Base-by-base conservation (phyloP, 1,140 invertebrate genomes). In the Nephila pilipes region DNA sequence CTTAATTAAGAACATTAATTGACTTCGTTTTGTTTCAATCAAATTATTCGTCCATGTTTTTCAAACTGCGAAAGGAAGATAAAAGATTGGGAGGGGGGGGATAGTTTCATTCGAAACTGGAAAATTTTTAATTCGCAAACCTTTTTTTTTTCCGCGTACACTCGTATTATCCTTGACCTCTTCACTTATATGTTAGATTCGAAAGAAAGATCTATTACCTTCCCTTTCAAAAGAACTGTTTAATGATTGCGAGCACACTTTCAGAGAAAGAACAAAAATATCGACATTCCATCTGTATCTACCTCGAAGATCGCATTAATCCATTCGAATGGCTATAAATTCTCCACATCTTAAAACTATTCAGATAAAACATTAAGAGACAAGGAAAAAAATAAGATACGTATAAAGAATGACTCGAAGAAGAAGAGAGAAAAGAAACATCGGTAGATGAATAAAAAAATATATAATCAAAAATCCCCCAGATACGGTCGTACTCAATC, bases 261-360 rank as follows among this genome's bases (percentile, higher is more conserved):
- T 32, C 55, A 10, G 58, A 55, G 54, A 57, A 46, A 55, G 25
- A n/a, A 83, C 55, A 60, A 63, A 65, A 91, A 36, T 32, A 55
- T 54, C 38, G 63, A 63, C 90, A 92, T 92, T 85, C 90, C 81
- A 60, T 18, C 81, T 75, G 32, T 92, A 92, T 92, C 90, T 92
- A 36, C 46, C 60, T 85, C 57, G n/a, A 25, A 60, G 46, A 92
- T 92, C 79, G 46, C 90, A 92, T 92, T 92, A 92, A 92, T 92
- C 90, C 90, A 92, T 85, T 85, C 55, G 25, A 55, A 85, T 75
- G 81, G 90, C 90, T 92, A 92, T 92, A 92, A 92, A 92, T 92
- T 46, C 90, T 92, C 90, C 22, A 46, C 25, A 91, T 91, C 75
- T 46, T 55, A 32, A 88, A 80, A 65, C 36, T 58, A 90, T 69